Evolutionary conservation across 1,140 invertebrate species (phyloP).

Genomic region (Tetraneura akinire): DNA sequence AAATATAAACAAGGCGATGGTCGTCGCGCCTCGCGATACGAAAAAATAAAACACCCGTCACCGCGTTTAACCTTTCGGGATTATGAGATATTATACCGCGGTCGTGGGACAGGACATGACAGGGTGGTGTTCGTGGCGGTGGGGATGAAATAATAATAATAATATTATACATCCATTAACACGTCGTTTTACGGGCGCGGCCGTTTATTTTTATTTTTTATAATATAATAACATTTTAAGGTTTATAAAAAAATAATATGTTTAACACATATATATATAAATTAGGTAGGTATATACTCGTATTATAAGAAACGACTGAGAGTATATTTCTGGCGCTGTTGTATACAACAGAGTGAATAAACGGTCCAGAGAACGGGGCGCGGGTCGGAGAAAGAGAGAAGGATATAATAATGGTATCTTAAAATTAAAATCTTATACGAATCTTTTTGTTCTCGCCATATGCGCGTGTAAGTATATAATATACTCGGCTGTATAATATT

Average conservation of each 20-base stretch:
- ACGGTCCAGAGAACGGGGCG: too few relatives aligned
- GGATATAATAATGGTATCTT: conserved; percentile 42
- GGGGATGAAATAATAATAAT: neutral
- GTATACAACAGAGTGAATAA: too few relatives aligned
- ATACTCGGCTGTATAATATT: neutral
- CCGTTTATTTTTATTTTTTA: too few relatives aligned
- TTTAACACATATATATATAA: neutral
- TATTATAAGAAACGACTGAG: conserved; percentile 39
- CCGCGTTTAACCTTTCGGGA: conserved; percentile 17
- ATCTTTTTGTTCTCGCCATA: conserved; percentile 33
- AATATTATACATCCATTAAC: conserved; percentile 49
- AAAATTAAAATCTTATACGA: conserved; percentile 29
- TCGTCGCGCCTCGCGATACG: too few relatives aligned
- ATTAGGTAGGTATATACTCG: neutral
- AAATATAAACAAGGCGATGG: too few relatives aligned
- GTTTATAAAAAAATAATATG: too few relatives aligned
- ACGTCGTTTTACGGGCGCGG: conserved; percentile 49
- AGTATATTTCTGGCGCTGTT: conserved; percentile 44
- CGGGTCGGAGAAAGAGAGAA: too few relatives aligned
- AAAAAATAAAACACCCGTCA: conserved; percentile 37
- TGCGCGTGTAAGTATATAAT: neutral
- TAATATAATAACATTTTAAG: too few relatives aligned
- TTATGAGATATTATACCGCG: too few relatives aligned
- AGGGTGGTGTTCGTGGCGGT: neutral
- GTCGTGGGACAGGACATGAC: too few relatives aligned